Base-by-base conservation (phyloP, 35 echinoderm and acorn worm species). In the Chiridota heheva region DNA sequence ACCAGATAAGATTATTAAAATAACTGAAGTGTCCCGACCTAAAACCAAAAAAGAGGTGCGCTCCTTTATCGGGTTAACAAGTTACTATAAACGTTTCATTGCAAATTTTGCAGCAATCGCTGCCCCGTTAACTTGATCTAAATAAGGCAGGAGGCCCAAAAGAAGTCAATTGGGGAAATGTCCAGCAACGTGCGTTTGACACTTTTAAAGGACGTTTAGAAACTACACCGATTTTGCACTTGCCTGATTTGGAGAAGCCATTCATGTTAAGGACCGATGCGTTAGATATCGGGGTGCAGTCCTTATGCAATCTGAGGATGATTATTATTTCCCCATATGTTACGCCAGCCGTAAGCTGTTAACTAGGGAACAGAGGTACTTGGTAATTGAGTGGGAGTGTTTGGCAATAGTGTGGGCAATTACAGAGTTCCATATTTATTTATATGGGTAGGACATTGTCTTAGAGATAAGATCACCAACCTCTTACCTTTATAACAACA, bases 401-500 rank as follows among this genome's bases (percentile, higher is more conserved):
- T 77, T 26, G 35, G 29, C 12, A 8, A 15, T 65, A 10, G 61
- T 65, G 28, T 65, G 61, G 61, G 61, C 61, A 65, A 31, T 65
- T 8, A 12, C 12, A 31, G 28, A 65, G 29, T 65, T 65, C 30
- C 61, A 65, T 27, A 31, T 65, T 8, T 18, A 65, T 65, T 31
- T 65, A 15, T 65, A 65, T 65, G 30, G 61, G 22, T 51, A n/a
- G n/a, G n/a, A n/a, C n/a, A n/a, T n/a, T n/a, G n/a, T 71, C n/a
- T n/a, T n/a, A n/a, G n/a, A n/a, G n/a, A n/a, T n/a, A n/a, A n/a
- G n/a, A n/a, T n/a, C n/a, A n/a, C n/a, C n/a, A n/a, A n/a, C n/a
- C n/a, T n/a, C n/a, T n/a, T n/a, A n/a, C n/a, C n/a, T n/a, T n/a
- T n/a, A n/a, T n/a, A n/a, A n/a, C n/a, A n/a, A n/a, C n/a, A n/a